Evolutionary conservation across 2,113 vertebrate genomes (phyloP).

Genomic region (Tragelaphus scriptus): DNA sequence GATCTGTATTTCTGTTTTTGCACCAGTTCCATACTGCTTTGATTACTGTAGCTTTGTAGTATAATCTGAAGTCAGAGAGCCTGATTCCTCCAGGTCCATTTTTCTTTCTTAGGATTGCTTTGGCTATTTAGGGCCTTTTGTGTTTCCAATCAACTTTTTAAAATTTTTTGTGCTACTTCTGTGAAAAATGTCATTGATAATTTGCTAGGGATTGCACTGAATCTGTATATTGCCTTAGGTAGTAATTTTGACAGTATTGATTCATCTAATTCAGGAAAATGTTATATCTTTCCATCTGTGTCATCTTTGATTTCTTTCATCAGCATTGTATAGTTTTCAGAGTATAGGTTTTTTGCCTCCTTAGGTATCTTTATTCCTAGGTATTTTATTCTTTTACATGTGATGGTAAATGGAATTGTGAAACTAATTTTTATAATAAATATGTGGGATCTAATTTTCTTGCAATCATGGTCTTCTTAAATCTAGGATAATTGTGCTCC

Average conservation of each 20-base stretch:
- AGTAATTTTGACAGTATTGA: not conserved
- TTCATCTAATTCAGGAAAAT: not conserved
- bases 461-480: not conserved
- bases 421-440: not conserved
- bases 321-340: not conserved
- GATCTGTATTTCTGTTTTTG: not conserved
- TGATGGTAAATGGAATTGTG: not conserved
- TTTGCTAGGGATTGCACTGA: not conserved
- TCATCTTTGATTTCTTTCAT: not conserved
- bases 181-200: not conserved
- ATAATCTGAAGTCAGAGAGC: not conserved
- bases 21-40: not conserved
- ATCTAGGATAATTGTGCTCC: not conserved
- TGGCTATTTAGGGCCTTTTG: not conserved
- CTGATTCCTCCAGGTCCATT: not conserved
- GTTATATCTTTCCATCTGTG: not conserved
- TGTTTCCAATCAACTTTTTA: not conserved
- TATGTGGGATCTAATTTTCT: not conserved
- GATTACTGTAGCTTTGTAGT: not conserved
- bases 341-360: not conserved
- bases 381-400: not conserved
- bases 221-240: not conserved
- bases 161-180: not conserved
- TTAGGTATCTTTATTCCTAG: not conserved
- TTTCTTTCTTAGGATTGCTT: not conserved